Evolutionary conservation across 37 sponge, comb jelly and placozoan species (phyloP), one percentile per base, ranked within the genome.

Genomic region (Dysidea cf. avara): DNA sequence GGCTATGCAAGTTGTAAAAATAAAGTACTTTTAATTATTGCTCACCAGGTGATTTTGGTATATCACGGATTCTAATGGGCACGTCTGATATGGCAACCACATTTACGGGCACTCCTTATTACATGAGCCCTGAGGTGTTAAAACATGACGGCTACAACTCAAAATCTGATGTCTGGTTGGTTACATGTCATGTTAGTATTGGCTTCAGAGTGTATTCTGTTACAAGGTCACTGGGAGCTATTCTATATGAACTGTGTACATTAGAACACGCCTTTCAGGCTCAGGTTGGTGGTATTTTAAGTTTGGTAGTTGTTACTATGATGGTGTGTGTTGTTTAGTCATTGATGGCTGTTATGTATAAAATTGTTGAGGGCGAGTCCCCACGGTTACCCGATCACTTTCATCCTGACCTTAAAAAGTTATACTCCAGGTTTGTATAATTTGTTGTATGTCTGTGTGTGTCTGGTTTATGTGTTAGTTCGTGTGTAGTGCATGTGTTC

Each of bases 91-190:
- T 83, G n/a, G 99, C 99, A 26, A 90, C 86, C 58, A 97, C 99
- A 14, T 95, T 97, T 64, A 87, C 95, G 3, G 99, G 99, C 11
- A 97, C 99, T 12, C 99, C 99, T 20, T 88, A 97, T 71, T 97
- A 97, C 90, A 97, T 97, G 99, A 91, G 92, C 39, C 99, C 99
- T 24, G 99, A 97, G 78, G 99, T 94, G 1, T 78, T 97, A 24
- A 91, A 94, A 53, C 99, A 94, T 49, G 87, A 94, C 14, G 94
- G 87, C 28, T 97, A 97, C 77, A 92, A 92, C 68, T 77, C 87
- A 17, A 97, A 97, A 61, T 94, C 95, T 18, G 99, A 97, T 49
- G 85, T 97, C 13, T 97, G 99, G 99, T 89, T n/a, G 20, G 69
- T 43, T 43, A 9, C 46, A 43, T n/a, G n/a, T n/a, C n/a, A n/a